Conservation (phyloP, 2,888 invertebrate genomes). For the Aelia acuminata region DNA sequence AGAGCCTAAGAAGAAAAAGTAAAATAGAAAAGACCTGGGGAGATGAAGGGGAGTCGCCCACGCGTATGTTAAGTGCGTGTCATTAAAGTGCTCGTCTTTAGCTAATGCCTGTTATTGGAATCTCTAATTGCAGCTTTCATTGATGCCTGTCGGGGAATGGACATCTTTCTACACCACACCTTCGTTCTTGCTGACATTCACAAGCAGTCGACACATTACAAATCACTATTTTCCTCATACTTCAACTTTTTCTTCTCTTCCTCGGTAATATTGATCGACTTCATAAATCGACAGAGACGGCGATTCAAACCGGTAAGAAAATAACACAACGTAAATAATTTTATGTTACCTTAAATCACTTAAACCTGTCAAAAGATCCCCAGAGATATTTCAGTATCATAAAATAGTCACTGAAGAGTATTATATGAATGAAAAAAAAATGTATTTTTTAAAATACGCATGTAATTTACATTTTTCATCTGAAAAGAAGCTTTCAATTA, state of each 20-base stretch:
- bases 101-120: neutral
- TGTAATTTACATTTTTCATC: too few species aligned
- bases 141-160: neutral
- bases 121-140: conserved; percentile 26
- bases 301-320: neutral
- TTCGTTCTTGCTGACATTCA: neutral
- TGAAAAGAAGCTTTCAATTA: too few species aligned
- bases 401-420: too few species aligned
- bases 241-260: neutral
- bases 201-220: neutral
- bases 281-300: neutral
- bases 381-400: too few species aligned
- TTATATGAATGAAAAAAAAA: too few species aligned
- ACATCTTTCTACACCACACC: conserved; percentile 23
- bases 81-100: neutral
- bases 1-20: neutral
- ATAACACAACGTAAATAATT: too few species aligned
- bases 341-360: too few species aligned
- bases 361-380: too few species aligned
- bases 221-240: neutral
- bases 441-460: too few species aligned
- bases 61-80: conserved; percentile 4
- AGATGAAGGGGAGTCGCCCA: neutral
- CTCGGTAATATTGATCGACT: too few species aligned
- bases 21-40: neutral